Percentiles rank a stretch among this genome's conserved stretches.
These are phyloP conservation scores for Chironex yamaguchii DNA, from an alignment of 30 jellyfish, hydroid and myxozoan species.

Conservation along the genomic window DNA sequence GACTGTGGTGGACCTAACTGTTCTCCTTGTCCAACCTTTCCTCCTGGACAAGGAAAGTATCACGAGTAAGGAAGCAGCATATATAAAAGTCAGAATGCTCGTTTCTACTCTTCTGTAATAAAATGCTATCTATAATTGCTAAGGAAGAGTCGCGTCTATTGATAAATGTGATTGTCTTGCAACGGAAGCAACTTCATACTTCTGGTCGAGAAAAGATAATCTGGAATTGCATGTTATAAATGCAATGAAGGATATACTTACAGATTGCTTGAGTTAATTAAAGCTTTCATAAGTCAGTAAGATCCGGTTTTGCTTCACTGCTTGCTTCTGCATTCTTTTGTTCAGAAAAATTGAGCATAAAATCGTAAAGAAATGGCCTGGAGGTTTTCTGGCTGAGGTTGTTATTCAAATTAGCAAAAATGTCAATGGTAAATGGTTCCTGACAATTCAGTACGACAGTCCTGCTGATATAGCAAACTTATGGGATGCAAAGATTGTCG, in stretches of 20 bases:
- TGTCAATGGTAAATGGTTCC: constrained; percentile 18
- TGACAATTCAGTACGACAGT: constrained; percentile 12
- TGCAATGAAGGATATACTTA: too few relatives aligned
- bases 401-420: constrained; percentile 2
- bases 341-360: constrained; percentile 37
- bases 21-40: constrained; percentile 59
- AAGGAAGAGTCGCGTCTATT: too few relatives aligned
- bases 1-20: constrained; percentile 64
- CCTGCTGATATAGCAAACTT: neutral
- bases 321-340: neutral
- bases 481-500: constrained; percentile 27
- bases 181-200: too few relatives aligned
- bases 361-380: constrained; percentile 1
- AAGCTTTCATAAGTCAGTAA: too few relatives aligned
- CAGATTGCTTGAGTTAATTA: too few relatives aligned
- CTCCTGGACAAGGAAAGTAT: constrained; percentile 23
- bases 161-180: too few relatives aligned
- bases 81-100: too few relatives aligned
- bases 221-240: too few relatives aligned
- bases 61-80: too few relatives aligned
- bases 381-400: neutral
- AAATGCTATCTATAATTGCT: too few relatives aligned
- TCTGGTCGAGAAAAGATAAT: too few relatives aligned
- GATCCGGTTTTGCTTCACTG: neutral
- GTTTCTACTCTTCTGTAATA: too few relatives aligned